A percentile compares a stretch with the other conserved stretches of the same genome.
phyloP scores from a whole-genome alignment of 2,797 vertebrate genomes.

The Botia kubotai region DNA sequence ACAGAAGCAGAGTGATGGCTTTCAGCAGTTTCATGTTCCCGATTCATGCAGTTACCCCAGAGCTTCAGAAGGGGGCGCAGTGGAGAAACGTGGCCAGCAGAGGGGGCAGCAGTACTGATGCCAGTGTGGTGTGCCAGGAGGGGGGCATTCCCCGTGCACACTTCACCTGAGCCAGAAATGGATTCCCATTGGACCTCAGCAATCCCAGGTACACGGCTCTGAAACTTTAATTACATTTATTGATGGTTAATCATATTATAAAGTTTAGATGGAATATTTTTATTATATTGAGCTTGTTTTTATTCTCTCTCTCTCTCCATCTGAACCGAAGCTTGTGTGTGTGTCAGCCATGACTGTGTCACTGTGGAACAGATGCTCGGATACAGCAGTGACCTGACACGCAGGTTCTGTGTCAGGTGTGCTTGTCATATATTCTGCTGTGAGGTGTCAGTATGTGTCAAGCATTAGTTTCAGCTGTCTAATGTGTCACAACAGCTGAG shows the following conservation, averaged over 20 bases:
- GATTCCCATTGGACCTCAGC: slow-evolving; percentile 78
- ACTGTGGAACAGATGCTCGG: slow-evolving; percentile 86
- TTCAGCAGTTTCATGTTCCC: neutral
- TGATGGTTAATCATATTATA: no score
- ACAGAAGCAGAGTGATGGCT: slow-evolving; percentile 67
- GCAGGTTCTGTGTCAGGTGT: slow-evolving; percentile 85
- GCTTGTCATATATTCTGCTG: slow-evolving; percentile 17
- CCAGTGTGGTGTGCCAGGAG: slow-evolving; percentile 84
- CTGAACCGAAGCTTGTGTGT: slow-evolving; percentile 72
- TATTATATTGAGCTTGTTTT: neutral
- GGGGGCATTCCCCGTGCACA: slow-evolving; percentile 84
- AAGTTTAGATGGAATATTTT: neutral
- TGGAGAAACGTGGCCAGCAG: slow-evolving; percentile 85
- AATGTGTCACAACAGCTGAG: slow-evolving; percentile 7
- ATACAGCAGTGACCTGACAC: slow-evolving; percentile 84
- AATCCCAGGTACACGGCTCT: slow-evolving; percentile 79
- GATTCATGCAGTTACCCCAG: slow-evolving; percentile 79
- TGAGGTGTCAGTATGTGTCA: slow-evolving; percentile 23
- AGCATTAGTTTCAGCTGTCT: slow-evolving; percentile 4
- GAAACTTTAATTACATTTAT: neutral
- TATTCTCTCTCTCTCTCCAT: slow-evolving; percentile 63
- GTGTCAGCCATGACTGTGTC: slow-evolving; percentile 73
- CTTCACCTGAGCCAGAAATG: slow-evolving; percentile 86
- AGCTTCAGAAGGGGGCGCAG: slow-evolving; percentile 82
- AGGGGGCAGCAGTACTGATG: slow-evolving; percentile 81